Evolutionary conservation across 2,888 invertebrate species (phyloP), one percentile per base, ranked within the genome.

Genomic region (Nyleta sp.): DNA sequence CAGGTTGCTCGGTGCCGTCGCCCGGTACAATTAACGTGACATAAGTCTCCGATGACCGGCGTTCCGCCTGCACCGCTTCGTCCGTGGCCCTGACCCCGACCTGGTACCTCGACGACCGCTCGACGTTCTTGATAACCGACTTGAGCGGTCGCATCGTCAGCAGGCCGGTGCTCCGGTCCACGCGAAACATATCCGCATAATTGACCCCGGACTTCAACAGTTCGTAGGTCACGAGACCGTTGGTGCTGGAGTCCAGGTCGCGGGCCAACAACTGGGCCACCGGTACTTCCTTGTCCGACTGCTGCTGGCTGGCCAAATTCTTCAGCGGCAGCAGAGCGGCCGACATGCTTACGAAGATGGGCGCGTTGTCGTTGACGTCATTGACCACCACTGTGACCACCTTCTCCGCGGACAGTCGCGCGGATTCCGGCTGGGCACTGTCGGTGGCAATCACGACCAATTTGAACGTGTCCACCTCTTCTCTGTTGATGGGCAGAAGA

Each of bases 351-450:
- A 96, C 95, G 88, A 98, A 98, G 17, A 95, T 92, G 0, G 98
- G 98, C 5, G 96, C 96, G 90, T 98, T 97, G 90, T 98, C 98
- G 89, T 98, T 98, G 75, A 97, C 94, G 89, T 98, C 98, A 90
- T 97, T 97, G 5, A 98, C 97, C 77, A 97, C 96, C 35, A 98
- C 97, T 4, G 97, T 97, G 1, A 98, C 97, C 72, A 96, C 91
- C 91, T 98, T 98, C 88, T 98, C 97, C 0, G 98, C 96, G 2
- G 96, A 96, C 42, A 97, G 91, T 79, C 97, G 93, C 1, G 92
- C 91, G 3, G 94, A 93, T 10, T 93, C 92, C 1, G 96, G 95
- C 81, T 94, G 93, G 0, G 98, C 98, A 90, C 95, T 95, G 91
- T 99, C 98, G 4, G 96, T 96, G 0, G 98, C 98, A 0, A 96